Evolutionary conservation across 1,140 invertebrate genomes (phyloP), one percentile per base, ranked within the genome.

Genomic region (Hyphantria cunea): DNA sequence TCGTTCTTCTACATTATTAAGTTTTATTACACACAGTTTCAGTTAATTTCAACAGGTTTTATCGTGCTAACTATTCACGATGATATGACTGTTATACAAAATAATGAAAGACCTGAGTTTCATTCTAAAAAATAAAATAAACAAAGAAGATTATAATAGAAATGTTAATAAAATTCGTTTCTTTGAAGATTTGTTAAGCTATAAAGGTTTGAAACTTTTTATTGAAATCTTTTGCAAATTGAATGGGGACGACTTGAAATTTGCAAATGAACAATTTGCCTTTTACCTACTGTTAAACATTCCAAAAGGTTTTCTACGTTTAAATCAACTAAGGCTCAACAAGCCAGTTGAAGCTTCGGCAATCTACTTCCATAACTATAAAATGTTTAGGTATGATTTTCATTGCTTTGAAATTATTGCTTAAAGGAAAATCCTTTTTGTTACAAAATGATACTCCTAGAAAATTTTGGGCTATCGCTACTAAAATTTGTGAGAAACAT

Each of bases 201-300:
- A 68, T 56, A 62, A 59, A 59, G 37, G 54, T 42, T 25, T 25
- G 5, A 25, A 58, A 33, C 53, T 55, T 56, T 50, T 56, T 39
- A 63, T 63, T 17, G 62, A 51, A 61, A 69, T 60, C 54, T 39
- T 54, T 49, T 58, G 42, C 41, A 41, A 61, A 66, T 61, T 61
- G 58, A 66, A 61, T 48, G 55, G 53, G 53, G 49, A 37, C 41
- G 56, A 48, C 45, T 13, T 8, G 48, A 49, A 71, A 51, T 67
- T 67, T 53, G 45, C 42, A 47, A 66, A 66, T 60, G 66, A 69
- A 66, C 61, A 69, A 69, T 67, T 72, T 58, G 33, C 41, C n/a
- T n/a, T n/a, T 49, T 51, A 48, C 13, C 33, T 49, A 54, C 51
- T 13, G 42, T 37, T 25, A 42, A 64, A 64, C 65, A 60, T 66